phyloP scores from a whole-genome alignment of 30 jellyfish, hydroid and myxozoan species.

The Aurelia aurita complex sp. Pacific region DNA sequence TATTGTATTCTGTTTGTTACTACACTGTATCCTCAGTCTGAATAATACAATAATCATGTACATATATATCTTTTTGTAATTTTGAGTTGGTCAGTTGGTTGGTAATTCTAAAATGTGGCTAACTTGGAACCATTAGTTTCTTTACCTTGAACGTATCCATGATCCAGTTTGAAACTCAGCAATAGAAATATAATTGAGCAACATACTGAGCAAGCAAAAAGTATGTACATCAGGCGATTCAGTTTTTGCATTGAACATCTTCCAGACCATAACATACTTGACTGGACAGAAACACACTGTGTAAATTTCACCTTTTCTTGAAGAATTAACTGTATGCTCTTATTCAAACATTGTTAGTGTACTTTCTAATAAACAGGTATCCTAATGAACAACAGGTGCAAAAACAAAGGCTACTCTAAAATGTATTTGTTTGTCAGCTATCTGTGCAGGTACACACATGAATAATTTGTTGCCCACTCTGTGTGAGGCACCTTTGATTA shows the following conservation, averaged over 20 bases:
- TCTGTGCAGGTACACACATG: too few species aligned
- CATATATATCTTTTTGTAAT: too few species aligned
- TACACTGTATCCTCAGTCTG: too few species aligned
- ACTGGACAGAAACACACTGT: not conserved
- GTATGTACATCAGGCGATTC: slow-evolving; percentile 26
- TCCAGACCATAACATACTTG: slow-evolving; percentile 12
- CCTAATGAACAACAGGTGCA: too few species aligned
- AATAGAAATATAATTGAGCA: slow-evolving; percentile 38
- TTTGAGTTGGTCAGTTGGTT: too few species aligned
- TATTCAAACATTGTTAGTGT: not conserved
- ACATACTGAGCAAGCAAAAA: slow-evolving; percentile 52
- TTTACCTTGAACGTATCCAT: slow-evolving; percentile 7
- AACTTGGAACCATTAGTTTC: not conserved
- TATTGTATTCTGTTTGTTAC: too few species aligned
- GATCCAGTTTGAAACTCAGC: slow-evolving; percentile 42
- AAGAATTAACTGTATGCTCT: not conserved
- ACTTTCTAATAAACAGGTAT: too few species aligned
- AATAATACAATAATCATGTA: too few species aligned
- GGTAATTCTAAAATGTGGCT: not conserved
- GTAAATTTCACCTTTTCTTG: not conserved
- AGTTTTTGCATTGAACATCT: slow-evolving; percentile 29
- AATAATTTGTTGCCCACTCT: too few species aligned
- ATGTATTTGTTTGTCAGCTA: too few species aligned
- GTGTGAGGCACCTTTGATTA: too few species aligned
- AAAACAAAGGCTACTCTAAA: too few species aligned